A percentile compares a stretch with the other conserved stretches of the same genome.
phyloP scores from a whole-genome alignment of 2,113 vertebrate genomes.

The Castor canadensis region DNA sequence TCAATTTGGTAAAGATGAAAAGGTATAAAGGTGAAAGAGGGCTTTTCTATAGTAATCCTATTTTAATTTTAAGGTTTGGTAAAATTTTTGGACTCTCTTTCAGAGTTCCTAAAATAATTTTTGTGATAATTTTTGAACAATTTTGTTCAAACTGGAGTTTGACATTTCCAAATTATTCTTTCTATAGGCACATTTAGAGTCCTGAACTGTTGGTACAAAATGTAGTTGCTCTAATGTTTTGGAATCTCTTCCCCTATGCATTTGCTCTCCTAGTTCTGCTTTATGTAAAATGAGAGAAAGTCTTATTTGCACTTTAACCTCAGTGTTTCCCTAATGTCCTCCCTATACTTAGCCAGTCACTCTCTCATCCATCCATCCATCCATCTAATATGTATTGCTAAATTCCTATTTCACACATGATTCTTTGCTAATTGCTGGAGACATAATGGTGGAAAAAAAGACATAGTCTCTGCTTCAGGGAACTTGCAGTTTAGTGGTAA shows the following conservation, averaged over 20 bases:
- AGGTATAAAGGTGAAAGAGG: background rate
- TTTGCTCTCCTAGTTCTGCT: background rate
- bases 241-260: background rate
- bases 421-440: background rate
- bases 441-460: background rate
- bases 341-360: background rate
- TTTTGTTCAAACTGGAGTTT: background rate
- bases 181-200: background rate
- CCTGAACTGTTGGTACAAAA: background rate
- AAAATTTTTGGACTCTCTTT: background rate
- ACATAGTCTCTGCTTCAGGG: background rate
- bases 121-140: background rate
- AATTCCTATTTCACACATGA: background rate
- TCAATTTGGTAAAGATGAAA: too few relatives aligned
- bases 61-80: conserved; percentile 2
- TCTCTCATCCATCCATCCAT: background rate
- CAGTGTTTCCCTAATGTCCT: background rate
- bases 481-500: background rate
- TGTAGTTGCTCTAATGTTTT: background rate
- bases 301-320: background rate
- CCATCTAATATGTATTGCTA: background rate
- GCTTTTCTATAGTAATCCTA: background rate
- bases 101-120: background rate
- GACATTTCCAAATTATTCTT: background rate
- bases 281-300: background rate